Percentiles rank a stretch among this genome's conserved stretches.
Conservation (phyloP, 1,140 invertebrate genomes). For the Papilio xuthus region DNA sequence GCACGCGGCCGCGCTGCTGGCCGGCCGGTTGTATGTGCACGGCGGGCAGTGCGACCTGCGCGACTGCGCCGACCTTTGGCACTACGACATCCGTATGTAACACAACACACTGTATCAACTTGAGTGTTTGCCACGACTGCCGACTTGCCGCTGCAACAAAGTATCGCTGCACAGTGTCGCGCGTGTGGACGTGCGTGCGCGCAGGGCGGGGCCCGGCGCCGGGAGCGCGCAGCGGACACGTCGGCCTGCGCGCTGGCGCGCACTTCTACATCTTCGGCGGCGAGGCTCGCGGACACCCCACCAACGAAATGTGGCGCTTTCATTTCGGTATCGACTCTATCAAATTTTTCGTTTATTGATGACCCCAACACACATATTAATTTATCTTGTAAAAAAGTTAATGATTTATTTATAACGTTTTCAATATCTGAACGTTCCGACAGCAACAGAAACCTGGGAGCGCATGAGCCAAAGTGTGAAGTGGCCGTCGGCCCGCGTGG, state of each 20-base stretch:
- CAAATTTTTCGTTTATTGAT: conserved; percentile 14
- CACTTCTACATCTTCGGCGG: conserved; percentile 93
- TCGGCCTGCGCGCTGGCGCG: conserved; percentile 88
- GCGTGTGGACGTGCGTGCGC: conserved; percentile 87
- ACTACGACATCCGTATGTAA: conserved; percentile 85
- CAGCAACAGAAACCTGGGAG: conserved; percentile 91
- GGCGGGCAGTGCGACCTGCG: conserved; percentile 94
- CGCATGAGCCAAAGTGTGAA: conserved; percentile 85
- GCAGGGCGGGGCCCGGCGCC: conserved; percentile 86
- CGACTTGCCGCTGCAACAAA: no score
- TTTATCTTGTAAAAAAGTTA: neutral
- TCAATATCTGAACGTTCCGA: neutral
- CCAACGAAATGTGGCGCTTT: conserved; percentile 93
- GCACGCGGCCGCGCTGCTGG: conserved; percentile 92
- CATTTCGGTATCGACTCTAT: conserved; percentile 86
- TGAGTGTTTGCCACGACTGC: no score
- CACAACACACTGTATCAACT: neutral
- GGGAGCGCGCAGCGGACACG: conserved; percentile 90
- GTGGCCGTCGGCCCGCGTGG: conserved; percentile 86
- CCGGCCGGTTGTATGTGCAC: conserved; percentile 91
- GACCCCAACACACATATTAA: neutral
- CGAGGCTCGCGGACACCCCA: conserved; percentile 87
- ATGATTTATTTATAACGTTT: no score
- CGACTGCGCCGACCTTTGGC: conserved; percentile 92
- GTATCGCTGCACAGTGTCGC: conserved; percentile 75